Conservation (phyloP, 1,140 invertebrate genomes). For the Argopecten irradians region DNA sequence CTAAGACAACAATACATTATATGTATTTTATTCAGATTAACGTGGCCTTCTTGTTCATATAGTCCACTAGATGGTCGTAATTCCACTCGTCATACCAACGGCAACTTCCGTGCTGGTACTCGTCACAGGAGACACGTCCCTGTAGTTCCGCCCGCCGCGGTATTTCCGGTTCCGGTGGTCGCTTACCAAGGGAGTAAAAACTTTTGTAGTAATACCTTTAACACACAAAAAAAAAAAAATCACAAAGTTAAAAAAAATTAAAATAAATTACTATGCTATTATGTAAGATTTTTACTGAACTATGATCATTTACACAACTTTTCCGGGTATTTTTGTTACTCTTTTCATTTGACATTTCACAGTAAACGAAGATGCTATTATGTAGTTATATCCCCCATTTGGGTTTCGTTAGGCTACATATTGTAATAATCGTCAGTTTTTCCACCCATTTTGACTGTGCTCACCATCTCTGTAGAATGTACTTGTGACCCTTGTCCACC, state of each 20-base stretch:
- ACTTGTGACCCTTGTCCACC: conserved; percentile 73
- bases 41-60: conserved; percentile 63
- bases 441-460: too few relatives aligned
- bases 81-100: conserved; percentile 76
- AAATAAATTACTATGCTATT: neutral
- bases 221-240: too few relatives aligned
- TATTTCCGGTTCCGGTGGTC: conserved; percentile 67
- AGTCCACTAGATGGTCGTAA: conserved; percentile 72
- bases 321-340: neutral
- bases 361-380: too few relatives aligned
- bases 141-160: conserved; percentile 60
- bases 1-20: neutral
- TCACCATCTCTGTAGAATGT: conserved; percentile 75
- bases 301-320: neutral
- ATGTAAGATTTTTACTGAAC: too few relatives aligned
- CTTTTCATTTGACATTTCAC: neutral
- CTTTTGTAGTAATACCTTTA: conserved; percentile 75
- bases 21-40: conserved; percentile 49
- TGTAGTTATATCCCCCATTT: too few relatives aligned
- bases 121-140: conserved; percentile 72
- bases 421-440: too few relatives aligned
- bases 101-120: conserved; percentile 74
- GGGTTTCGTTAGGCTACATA: too few relatives aligned
- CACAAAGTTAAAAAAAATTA: neutral
- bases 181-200: conserved; percentile 74